Conservation (phyloP, 2,888 invertebrate species). For the Neoaliturus tenellus region DNA sequence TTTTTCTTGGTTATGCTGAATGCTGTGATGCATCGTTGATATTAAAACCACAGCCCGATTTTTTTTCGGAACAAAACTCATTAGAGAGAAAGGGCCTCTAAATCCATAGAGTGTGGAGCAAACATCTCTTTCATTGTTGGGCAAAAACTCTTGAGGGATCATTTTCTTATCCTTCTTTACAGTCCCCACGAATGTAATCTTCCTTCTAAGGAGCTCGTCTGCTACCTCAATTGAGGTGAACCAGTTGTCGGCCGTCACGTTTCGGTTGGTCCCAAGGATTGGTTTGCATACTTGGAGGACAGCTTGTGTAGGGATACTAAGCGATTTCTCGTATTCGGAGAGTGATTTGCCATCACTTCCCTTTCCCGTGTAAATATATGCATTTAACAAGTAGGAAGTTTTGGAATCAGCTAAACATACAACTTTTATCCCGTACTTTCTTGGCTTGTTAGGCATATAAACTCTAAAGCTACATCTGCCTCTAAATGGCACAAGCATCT, state of each 20-base stretch:
- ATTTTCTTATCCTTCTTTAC: slow-evolving; percentile 57
- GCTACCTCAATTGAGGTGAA: slow-evolving; percentile 68
- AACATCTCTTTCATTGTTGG: slow-evolving; percentile 28
- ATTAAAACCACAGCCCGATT: slow-evolving; percentile 54
- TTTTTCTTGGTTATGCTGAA: slow-evolving; percentile 1
- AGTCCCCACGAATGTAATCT: slow-evolving; percentile 56
- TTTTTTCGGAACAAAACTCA: slow-evolving; percentile 55
- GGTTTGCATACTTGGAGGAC: slow-evolving; percentile 66
- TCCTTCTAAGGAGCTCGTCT: slow-evolving; percentile 56
- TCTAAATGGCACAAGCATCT: slow-evolving; percentile 46
- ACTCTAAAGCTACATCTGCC: slow-evolving; percentile 61
- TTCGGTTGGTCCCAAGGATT: slow-evolving; percentile 67
- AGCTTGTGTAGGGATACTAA: slow-evolving; percentile 66
- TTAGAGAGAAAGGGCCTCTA: not conserved
- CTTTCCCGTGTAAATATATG: slow-evolving; percentile 67
- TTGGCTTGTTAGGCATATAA: slow-evolving; percentile 15
- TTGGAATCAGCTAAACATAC: slow-evolving; percentile 63
- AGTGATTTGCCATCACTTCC: slow-evolving; percentile 67
- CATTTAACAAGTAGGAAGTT: slow-evolving; percentile 65
- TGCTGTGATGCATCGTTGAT: slow-evolving; percentile 46
- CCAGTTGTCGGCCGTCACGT: slow-evolving; percentile 69
- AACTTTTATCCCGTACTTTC: slow-evolving; percentile 60
- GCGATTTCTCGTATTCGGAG: slow-evolving; percentile 64
- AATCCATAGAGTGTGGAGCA: slow-evolving; percentile 53
- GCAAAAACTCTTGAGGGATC: slow-evolving; percentile 58